Evolutionary conservation across 1,140 invertebrate genomes (phyloP).

Genomic region (Drosophila chauvacae): DNA sequence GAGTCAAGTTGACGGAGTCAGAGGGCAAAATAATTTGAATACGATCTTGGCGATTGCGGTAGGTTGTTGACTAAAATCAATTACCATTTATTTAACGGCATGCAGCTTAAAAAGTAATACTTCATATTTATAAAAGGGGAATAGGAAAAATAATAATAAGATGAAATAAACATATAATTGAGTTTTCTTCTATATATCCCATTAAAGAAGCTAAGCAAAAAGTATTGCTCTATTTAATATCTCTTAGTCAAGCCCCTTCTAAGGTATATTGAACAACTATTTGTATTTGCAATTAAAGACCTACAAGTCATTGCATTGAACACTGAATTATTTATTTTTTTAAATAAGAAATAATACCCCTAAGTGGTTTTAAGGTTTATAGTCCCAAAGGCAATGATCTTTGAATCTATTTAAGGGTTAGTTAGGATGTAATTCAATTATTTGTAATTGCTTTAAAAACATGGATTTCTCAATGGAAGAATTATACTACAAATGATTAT

Average conservation of each 20-base stretch:
- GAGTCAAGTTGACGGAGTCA: constrained; percentile 51
- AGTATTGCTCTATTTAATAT: too few species aligned
- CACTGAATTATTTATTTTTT: constrained; percentile 9
- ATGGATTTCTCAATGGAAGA: neutral
- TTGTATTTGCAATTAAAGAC: neutral
- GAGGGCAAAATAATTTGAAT: constrained; percentile 57
- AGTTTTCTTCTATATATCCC: too few species aligned
- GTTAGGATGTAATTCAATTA: neutral
- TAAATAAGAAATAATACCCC: neutral
- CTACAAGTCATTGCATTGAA: neutral
- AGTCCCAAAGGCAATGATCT: neutral
- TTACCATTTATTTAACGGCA: neutral
- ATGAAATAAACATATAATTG: too few species aligned
- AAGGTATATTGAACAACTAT: too few species aligned
- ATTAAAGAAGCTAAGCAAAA: too few species aligned
- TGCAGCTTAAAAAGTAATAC: neutral
- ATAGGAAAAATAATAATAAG: too few species aligned
- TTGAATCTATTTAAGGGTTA: neutral
- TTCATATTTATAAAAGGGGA: neutral
- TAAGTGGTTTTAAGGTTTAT: neutral
- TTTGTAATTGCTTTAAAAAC: neutral
- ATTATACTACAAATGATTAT: neutral
- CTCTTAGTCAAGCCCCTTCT: too few species aligned
- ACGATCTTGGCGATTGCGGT: constrained; percentile 42
- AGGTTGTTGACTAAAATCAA: constrained; percentile 43